A percentile compares a stretch with the other conserved stretches of the same genome.
Conservation (phyloP, 2,113 vertebrate species). For the Clarias batrachus region DNA sequence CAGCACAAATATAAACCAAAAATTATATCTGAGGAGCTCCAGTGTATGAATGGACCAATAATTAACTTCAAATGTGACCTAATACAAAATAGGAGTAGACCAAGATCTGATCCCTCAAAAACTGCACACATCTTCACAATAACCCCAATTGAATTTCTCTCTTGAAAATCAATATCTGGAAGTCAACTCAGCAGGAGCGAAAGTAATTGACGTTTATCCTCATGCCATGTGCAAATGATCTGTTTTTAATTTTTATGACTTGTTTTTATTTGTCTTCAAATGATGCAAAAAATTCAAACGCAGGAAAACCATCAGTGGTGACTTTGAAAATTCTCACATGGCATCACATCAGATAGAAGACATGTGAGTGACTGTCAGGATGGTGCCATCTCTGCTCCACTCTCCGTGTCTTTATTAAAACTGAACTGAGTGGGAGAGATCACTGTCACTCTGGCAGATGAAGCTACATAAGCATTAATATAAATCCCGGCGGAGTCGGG, state of each 20-base stretch:
- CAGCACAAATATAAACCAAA: background rate
- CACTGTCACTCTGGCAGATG: constrained; percentile 54
- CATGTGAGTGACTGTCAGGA: constrained; percentile 52
- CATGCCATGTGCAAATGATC: background rate
- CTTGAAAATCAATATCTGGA: background rate
- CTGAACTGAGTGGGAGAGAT: constrained; percentile 59
- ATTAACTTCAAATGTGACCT: background rate
- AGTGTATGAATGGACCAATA: background rate
- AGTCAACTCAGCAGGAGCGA: background rate
- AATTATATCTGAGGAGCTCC: too few species aligned
- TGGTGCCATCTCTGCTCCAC: constrained; percentile 39
- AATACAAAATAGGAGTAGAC: background rate
- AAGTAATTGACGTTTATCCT: background rate
- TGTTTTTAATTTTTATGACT: background rate
- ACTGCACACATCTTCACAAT: background rate
- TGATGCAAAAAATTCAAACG: background rate
- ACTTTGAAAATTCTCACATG: constrained; percentile 35
- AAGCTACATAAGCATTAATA: constrained; percentile 48
- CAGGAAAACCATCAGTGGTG: constrained; percentile 23
- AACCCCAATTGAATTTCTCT: background rate
- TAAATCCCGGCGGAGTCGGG: background rate
- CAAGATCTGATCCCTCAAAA: too few species aligned
- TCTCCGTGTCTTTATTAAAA: constrained; percentile 57
- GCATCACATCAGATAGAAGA: constrained; percentile 30
- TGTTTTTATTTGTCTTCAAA: background rate